Base-by-base conservation (phyloP, 2,888 invertebrate genomes). In the Rhagophthalmus giganteus region DNA sequence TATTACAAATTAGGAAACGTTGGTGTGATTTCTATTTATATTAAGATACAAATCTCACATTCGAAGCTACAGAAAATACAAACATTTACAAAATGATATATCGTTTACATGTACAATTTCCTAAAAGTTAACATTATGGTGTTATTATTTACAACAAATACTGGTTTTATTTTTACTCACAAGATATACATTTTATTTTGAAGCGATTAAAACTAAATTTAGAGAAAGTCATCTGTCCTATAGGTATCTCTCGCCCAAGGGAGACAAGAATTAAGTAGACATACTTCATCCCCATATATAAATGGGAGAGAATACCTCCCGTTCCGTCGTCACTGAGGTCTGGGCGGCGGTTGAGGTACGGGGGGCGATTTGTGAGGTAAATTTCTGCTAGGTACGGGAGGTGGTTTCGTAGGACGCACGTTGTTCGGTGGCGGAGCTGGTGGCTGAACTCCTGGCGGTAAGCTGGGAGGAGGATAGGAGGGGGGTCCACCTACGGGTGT, bases 341-440 rank as follows among this genome's bases (percentile, higher is more conserved):
- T 63, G 8, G 74, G 74, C 1, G 73, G 71, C 10, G 74, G 74
- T 65, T 78, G 78, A 61, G 79, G 64, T 65, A 74, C 31, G 53
- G 67, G 57, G 63, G 63, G 65, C 57, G 69, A 74, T 58, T 78
- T 71, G 56, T 77, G 76, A 0, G 78, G 77, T 39, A 78, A 75
- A 47, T 74, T 79, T 42, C 81, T 78, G 57, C 74, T 74, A 57
- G 82, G 82, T 12, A 82, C 75, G 53, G 82, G 82, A 9, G 82
- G 81, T 41, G 82, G 77, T 35, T 68, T 66, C n/a, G 63, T 58
- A 1, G 67, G 63, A 32, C 64, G 44, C 3, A 55, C 61, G 27
- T 60, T 57, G 8, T 66, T 68, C 6, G 74, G 74, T 1, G 74
- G 74, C 1, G 70, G 67, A 3, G 74, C 73, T 1, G 75, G 74